These are phyloP conservation scores for Sebastolobus altivelis DNA, from an alignment of 2,797 vertebrate species.

Conservation along the genomic window DNA sequence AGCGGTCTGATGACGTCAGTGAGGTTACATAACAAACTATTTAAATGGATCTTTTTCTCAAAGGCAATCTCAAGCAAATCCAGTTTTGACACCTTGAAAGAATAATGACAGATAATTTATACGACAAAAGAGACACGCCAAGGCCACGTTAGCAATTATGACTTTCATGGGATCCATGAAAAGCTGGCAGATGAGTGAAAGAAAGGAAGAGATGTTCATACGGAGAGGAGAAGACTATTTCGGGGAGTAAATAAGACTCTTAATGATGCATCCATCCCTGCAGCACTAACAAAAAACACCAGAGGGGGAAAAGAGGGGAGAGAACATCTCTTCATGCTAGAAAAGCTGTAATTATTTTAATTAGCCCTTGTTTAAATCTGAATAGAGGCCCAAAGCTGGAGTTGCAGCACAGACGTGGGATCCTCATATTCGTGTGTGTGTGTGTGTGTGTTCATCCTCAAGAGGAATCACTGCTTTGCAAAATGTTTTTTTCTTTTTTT, in stretches of 20 bases:
- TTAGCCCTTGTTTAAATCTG: conserved; percentile 77
- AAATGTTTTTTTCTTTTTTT: neutral
- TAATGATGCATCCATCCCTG: conserved; percentile 66
- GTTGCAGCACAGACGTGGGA: conserved; percentile 29
- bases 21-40: neutral
- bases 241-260: conserved; percentile 52
- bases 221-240: conserved; percentile 33
- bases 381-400: conserved; percentile 65
- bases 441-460: conserved; percentile 24
- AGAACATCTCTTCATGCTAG: conserved; percentile 59
- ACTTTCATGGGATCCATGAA: conserved; percentile 23
- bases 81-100: conserved; percentile 3
- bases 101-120: neutral
- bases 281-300: conserved; percentile 51
- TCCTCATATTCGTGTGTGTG: conserved; percentile 8
- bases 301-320: neutral
- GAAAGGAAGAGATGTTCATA: conserved; percentile 3
- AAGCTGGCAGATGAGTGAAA: conserved; percentile 15
- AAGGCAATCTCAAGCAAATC: neutral
- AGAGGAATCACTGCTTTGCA: conserved; percentile 44
- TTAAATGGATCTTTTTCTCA: neutral
- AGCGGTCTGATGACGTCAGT: neutral
- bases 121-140: neutral
- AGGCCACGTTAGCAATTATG: conserved; percentile 27
- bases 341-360: conserved; percentile 83